Evolutionary conservation across 1,140 invertebrate genomes (phyloP), one percentile per base, ranked within the genome.

Genomic region (Pissodes strobi): DNA sequence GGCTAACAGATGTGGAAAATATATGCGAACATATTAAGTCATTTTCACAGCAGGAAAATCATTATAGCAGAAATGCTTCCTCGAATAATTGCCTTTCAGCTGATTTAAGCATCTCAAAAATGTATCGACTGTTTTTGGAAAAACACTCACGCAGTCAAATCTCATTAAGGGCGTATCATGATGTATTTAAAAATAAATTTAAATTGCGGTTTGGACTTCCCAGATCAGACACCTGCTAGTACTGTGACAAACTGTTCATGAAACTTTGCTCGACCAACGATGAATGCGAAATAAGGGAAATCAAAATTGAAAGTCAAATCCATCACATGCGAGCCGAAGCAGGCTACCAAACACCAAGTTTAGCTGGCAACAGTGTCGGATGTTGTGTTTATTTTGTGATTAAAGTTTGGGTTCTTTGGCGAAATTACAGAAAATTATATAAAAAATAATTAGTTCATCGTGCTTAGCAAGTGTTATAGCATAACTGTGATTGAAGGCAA

Each of bases 151-250:
- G 41, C n/a, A 43, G 22, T 57, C 17, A 13, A 41, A 37, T 21
- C 8, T 37, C 25, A 12, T 43, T 22, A 17, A 57, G 25, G 13
- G n/a, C 34, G 1, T 57, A 57, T 23, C n/a, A 25, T 25, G 39
- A 59, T 19, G 19, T 59, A 21, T 59, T 59, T 25, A 59, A 34
- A 48, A 46, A 15, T 37, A 27, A 59, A 6, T 59, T 59, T 30
- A 59, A 59, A 17, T 48, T 59, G 25, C 19, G 56, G n/a, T 59
- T 59, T 48, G 56, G 56, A n/a, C 8, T 25, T 12, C 46, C 56
- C 21, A 39, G 38, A 21, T 46, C 56, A 17, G 39, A 59, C 18
- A 59, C 56, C 6, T 59, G 56, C 41, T 23, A 9, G n/a, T 46
- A 46, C n/a, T 59, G 56, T 34, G 56, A 59, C 18, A 45, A 59